These are phyloP conservation scores for Sparidentex hasta DNA, from an alignment of 2,797 vertebrate genomes.

Conservation along the genomic window DNA sequence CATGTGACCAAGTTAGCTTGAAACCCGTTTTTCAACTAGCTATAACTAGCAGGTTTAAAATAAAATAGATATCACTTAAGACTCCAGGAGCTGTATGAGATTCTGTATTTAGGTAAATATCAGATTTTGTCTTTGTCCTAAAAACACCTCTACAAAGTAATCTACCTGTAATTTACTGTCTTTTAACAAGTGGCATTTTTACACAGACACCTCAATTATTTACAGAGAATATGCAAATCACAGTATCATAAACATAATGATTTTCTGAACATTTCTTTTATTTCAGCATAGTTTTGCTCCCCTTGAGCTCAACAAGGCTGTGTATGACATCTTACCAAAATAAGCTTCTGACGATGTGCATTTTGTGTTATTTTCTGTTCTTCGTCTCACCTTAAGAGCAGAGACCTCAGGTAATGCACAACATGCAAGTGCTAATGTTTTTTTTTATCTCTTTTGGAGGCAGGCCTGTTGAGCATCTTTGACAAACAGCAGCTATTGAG, in stretches of 20 bases:
- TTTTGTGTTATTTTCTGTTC: not conserved
- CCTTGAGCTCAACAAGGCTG: not conserved
- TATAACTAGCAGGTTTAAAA: not conserved
- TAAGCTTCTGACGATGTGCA: not conserved
- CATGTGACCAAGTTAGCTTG: not conserved
- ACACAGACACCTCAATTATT: not conserved
- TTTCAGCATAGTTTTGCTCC: not conserved
- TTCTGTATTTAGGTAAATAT: constrained; percentile 9
- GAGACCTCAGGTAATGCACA: not conserved
- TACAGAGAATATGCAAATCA: constrained; percentile 2
- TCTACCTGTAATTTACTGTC: constrained; percentile 3
- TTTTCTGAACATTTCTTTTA: not conserved
- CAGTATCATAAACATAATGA: not conserved
- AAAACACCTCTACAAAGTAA: not conserved
- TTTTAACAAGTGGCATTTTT: not conserved
- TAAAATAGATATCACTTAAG: not conserved
- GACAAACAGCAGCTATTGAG: constrained; percentile 20
- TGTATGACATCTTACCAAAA: not conserved
- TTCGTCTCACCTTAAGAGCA: not conserved
- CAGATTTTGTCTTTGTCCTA: not conserved
- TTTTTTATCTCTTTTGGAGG: constrained; percentile 15
- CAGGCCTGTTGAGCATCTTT: constrained; percentile 30
- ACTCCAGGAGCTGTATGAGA: not conserved
- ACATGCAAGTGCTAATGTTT: not conserved
- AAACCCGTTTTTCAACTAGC: not conserved